Conservation (phyloP, 2,888 invertebrate genomes). For the Odiellus spinosus region DNA sequence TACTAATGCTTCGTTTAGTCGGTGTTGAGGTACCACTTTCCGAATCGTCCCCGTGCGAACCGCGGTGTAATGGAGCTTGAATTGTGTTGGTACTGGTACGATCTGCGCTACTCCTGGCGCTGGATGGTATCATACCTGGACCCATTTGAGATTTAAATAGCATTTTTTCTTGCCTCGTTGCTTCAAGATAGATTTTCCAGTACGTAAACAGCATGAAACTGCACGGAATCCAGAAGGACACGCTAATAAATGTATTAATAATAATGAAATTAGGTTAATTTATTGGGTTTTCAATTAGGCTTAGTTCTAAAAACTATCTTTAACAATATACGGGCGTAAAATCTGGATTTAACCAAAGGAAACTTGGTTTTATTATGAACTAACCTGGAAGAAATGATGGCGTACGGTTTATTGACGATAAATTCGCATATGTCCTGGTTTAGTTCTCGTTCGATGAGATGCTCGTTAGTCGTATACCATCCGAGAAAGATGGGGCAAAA, state of each 20-base stretch:
- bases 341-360: too few species aligned
- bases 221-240: slow-evolving; percentile 89
- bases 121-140: slow-evolving; percentile 3
- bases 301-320: too few species aligned
- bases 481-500: slow-evolving; percentile 88
- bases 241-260: too few species aligned
- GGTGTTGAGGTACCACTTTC: slow-evolving; percentile 44
- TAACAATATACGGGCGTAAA: too few species aligned
- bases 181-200: slow-evolving; percentile 72
- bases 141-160: slow-evolving; percentile 43
- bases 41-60: slow-evolving; percentile 42
- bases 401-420: slow-evolving; percentile 71
- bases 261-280: too few species aligned
- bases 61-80: slow-evolving; percentile 11
- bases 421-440: slow-evolving; percentile 63
- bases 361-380: too few species aligned
- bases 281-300: too few species aligned
- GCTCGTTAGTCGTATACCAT: slow-evolving; percentile 77
- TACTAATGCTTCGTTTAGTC: slow-evolving; percentile 72
- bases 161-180: slow-evolving; percentile 74
- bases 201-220: slow-evolving; percentile 85
- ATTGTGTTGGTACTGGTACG: slow-evolving; percentile 9
- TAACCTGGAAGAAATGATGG: slow-evolving; percentile 54
- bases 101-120: slow-evolving; percentile 26
- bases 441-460: slow-evolving; percentile 31